Percentiles rank a stretch among this genome's conserved stretches.
phyloP scores from a whole-genome alignment of 2,888 invertebrate genomes.

The Drosophila eohydei region DNA sequence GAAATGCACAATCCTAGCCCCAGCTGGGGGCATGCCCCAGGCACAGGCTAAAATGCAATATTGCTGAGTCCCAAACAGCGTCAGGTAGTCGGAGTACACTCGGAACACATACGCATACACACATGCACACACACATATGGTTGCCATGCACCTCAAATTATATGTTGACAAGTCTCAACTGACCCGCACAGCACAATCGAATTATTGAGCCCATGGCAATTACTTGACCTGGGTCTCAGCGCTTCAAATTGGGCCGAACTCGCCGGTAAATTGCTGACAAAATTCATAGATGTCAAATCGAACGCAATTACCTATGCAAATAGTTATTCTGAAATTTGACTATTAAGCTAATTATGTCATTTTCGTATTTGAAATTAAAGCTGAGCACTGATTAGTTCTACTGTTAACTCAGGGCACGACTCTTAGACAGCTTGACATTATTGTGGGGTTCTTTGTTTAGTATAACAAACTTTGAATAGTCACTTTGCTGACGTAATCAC shows the following conservation, averaged over 20 bases:
- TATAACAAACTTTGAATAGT: too few relatives aligned
- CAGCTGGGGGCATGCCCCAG: slow-evolving; percentile 2
- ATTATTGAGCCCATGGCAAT: slow-evolving; percentile 38
- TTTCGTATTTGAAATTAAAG: background rate
- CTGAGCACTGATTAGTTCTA: background rate
- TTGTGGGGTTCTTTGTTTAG: too few relatives aligned
- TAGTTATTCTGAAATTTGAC: background rate
- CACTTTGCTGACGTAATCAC: too few relatives aligned
- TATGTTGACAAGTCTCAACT: slow-evolving; percentile 10
- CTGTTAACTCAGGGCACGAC: background rate
- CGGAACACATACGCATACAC: slow-evolving; percentile 4
- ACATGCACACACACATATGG: background rate
- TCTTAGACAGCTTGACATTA: background rate
- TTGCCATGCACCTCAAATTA: slow-evolving; percentile 23
- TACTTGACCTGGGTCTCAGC: slow-evolving; percentile 22
- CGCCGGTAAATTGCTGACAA: slow-evolving; percentile 3
- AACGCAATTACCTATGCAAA: slow-evolving; percentile 5
- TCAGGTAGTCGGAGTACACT: slow-evolving; percentile 6
- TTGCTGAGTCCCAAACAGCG: background rate
- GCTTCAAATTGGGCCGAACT: slow-evolving; percentile 8
- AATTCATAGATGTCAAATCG: slow-evolving; percentile 2
- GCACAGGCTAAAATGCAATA: slow-evolving; percentile 33
- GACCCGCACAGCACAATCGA: slow-evolving; percentile 26
- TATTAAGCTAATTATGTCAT: slow-evolving; percentile 2
- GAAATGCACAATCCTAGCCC: slow-evolving; percentile 1